phyloP scores from a whole-genome alignment of 2,797 vertebrate genomes.

The Esox lucius region DNA sequence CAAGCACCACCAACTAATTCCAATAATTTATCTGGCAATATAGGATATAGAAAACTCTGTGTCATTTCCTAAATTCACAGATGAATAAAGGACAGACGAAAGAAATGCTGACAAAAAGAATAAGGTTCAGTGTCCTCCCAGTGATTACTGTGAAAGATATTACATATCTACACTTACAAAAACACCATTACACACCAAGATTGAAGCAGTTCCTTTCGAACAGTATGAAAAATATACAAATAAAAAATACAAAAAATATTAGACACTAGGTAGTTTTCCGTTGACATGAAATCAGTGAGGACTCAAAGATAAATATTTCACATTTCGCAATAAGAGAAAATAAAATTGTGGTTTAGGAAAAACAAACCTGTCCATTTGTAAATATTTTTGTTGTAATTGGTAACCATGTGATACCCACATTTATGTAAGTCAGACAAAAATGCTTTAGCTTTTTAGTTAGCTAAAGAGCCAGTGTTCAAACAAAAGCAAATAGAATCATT shows the following conservation, averaged over 20 bases:
- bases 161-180: slow-evolving; percentile 72
- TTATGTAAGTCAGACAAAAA: slow-evolving; percentile 52
- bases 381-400: slow-evolving; percentile 70
- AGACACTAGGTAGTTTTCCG: slow-evolving; percentile 78
- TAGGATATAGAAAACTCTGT: slow-evolving; percentile 24
- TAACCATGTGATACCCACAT: slow-evolving; percentile 66
- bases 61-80: slow-evolving; percentile 36
- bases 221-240: slow-evolving; percentile 78
- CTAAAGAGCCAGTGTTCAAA: slow-evolving; percentile 73
- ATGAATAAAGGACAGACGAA: slow-evolving; percentile 49
- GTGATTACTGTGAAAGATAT: slow-evolving; percentile 66
- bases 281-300: slow-evolving; percentile 76
- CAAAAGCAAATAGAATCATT: slow-evolving; percentile 64
- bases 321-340: slow-evolving; percentile 67
- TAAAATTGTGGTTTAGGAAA: slow-evolving; percentile 45
- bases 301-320: slow-evolving; percentile 79
- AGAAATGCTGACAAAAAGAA: slow-evolving; percentile 48
- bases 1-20: neutral
- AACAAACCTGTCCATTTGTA: slow-evolving; percentile 39
- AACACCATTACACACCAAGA: slow-evolving; percentile 67
- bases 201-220: slow-evolving; percentile 69
- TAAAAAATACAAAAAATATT: slow-evolving; percentile 76
- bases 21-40: slow-evolving; percentile 1
- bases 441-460: slow-evolving; percentile 48
- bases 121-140: slow-evolving; percentile 59